A percentile compares a stretch with the other conserved stretches of the same genome.
phyloP scores from a whole-genome alignment of 1,140 invertebrate species.

The Hylaeus anthracinus region DNA sequence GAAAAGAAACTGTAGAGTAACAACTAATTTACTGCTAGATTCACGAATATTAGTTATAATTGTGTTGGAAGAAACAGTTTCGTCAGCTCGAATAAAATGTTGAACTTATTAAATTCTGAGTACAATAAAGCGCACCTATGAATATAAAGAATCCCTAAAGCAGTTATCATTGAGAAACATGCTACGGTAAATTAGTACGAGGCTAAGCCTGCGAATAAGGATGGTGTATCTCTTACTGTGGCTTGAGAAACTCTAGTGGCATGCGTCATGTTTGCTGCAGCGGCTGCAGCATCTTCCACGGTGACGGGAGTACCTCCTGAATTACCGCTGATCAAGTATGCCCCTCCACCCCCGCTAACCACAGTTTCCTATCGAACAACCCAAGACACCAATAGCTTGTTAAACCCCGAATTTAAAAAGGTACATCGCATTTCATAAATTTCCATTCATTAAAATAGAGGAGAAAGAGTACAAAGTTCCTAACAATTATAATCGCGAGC shows the following conservation, averaged over 20 bases:
- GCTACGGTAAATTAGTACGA: slow-evolving; percentile 66
- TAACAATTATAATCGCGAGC: neutral
- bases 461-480: neutral
- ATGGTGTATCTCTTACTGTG: slow-evolving; percentile 86
- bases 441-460: neutral
- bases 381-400: slow-evolving; percentile 79
- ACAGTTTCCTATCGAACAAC: slow-evolving; percentile 80
- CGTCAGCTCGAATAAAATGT: neutral
- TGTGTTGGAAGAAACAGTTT: neutral
- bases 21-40: slow-evolving; percentile 1
- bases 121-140: no score
- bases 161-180: slow-evolving; percentile 6
- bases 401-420: slow-evolving; percentile 62
- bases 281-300: slow-evolving; percentile 82
- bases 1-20: neutral
- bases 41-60: neutral
- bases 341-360: slow-evolving; percentile 83
- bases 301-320: slow-evolving; percentile 82
- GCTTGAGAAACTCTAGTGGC: slow-evolving; percentile 93
- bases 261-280: slow-evolving; percentile 87
- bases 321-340: slow-evolving; percentile 85
- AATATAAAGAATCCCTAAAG: slow-evolving; percentile 13
- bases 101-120: neutral
- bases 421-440: slow-evolving; percentile 1
- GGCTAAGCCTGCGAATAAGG: slow-evolving; percentile 74